Base-by-base conservation (phyloP, 2,113 vertebrate genomes). In the Cygnus buccinator region DNA sequence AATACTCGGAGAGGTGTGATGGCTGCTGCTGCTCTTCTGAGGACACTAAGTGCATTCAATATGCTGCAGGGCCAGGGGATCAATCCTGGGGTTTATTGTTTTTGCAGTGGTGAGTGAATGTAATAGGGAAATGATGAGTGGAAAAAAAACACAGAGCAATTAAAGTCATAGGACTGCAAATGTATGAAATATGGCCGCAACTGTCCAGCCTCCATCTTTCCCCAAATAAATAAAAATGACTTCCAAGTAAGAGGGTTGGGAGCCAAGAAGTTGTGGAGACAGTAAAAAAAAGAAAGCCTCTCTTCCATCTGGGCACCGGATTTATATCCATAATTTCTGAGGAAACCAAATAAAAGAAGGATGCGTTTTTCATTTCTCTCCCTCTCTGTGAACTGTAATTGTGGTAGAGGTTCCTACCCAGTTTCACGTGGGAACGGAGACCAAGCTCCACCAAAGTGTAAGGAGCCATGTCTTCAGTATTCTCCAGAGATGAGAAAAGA, bases 251-350 rank as follows among this genome's bases (percentile, higher is more conserved):
- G 61, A 90, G 63, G 35, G 48, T 16, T 26, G 65, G 43, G 48
- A 94, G 90, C 84, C 94, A 97, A 96, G 79, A 50, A 68, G 18
- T 29, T 90, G 88, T 78, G 83, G 73, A 72, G 39, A 92, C 57
- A 73, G 46, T 29, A 66, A 39, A 12, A 14, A 39, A 11, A 22
- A 41, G 3, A 6, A 57, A 14, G 4, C 26, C 22, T 79, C 48
- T 13, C 5, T 81, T 95, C 76, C 73, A 75, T 93, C 55, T 90
- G 80, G 83, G 92, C 65, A 89, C 19, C 28, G 80, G 88, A 78
- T 90, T 95, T 92, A 62, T 61, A 84, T 65, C 86, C 77, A 31
- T 90, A 87, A 96, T 93, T 90, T 97, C 92, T 29, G 70, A 92
- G 92, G 92, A 91, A 95, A 91, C 83, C 57, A 68, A 90, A 33